Evolutionary conservation across 2,113 vertebrate genomes (phyloP).

Genomic region (Tinamus guttatus): DNA sequence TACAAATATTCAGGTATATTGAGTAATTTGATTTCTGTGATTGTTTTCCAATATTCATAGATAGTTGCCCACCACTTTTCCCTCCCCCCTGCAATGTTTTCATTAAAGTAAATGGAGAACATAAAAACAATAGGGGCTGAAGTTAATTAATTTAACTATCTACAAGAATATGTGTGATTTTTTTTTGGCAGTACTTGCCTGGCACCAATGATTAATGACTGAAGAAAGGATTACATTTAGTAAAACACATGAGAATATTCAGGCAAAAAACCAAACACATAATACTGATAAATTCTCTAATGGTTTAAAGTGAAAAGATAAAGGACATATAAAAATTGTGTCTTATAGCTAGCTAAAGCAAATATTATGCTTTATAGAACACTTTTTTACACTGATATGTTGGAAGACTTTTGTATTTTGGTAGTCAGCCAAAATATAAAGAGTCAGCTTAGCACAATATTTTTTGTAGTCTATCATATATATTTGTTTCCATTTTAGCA

Average conservation of each 20-base stretch:
- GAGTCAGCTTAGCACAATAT: not conserved
- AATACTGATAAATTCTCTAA: not conserved
- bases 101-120: not conserved
- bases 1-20: constrained; percentile 6
- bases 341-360: not conserved
- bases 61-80: not conserved
- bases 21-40: not conserved
- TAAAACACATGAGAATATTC: not conserved
- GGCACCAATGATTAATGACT: not conserved
- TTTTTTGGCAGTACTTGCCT: not conserved
- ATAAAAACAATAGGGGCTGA: not conserved
- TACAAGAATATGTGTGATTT: not conserved
- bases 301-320: constrained; percentile 19
- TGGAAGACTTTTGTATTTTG: constrained; percentile 20
- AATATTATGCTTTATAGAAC: not conserved
- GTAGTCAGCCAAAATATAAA: not conserved
- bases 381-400: constrained; percentile 35
- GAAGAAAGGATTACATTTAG: not conserved
- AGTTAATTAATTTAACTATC: not conserved
- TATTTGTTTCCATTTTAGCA: not conserved
- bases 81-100: not conserved
- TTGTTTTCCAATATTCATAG: not conserved
- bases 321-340: not conserved
- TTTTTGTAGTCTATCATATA: not conserved
- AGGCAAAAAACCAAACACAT: not conserved